Base-by-base conservation (phyloP, 2,113 vertebrate species). In the Crotalus helleri region DNA sequence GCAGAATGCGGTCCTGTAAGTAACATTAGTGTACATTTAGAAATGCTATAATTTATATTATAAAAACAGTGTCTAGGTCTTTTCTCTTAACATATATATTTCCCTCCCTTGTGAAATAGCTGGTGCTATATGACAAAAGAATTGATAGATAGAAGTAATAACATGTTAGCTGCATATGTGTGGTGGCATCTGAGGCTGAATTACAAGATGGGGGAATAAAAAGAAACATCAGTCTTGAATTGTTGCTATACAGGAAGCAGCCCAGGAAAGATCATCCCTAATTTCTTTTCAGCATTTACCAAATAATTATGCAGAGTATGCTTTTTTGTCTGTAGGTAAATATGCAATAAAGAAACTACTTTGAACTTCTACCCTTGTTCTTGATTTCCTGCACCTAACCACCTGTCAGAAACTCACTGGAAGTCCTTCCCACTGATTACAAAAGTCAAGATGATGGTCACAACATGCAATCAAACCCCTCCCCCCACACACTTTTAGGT, bases 51-150 rank as follows among this genome's bases (percentile, higher is more conserved):
- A 44, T 81, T 44, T 44, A 44, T 44, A 81, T 81, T 81, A 61
- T 1, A 87, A 13, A 44, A 12, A 0, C 3, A 49, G 0, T 1
- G 44, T 17, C 5, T 39, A 26, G 86, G 2, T 21, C 7, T 64
- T 64, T 55, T 21, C 33, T 29, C 44, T 0, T 0, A 92, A 61
- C 1, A 54, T 23, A 88, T 86, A 74, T 5, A 53, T 81, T 3
- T 7, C 33, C 69, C 33, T 39, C 33, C 69, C 33, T 81, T 81
- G 33, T 19, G 21, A 19, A 85, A 54, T 1, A 54, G 61, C 51
- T 9, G 10, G 54, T 0, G 4, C 81, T 85, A 29, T 51, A 39
- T 69, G 90, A 21, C 0, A 0, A 69, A 94, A 86, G 44, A 29
- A 0, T 6, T 24, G 24, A 55, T 23, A 44, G 61, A 55, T 12